Evolutionary conservation across 1,140 invertebrate species (phyloP), one percentile per base, ranked within the genome.

Genomic region (Drosophila ercepeae): DNA sequence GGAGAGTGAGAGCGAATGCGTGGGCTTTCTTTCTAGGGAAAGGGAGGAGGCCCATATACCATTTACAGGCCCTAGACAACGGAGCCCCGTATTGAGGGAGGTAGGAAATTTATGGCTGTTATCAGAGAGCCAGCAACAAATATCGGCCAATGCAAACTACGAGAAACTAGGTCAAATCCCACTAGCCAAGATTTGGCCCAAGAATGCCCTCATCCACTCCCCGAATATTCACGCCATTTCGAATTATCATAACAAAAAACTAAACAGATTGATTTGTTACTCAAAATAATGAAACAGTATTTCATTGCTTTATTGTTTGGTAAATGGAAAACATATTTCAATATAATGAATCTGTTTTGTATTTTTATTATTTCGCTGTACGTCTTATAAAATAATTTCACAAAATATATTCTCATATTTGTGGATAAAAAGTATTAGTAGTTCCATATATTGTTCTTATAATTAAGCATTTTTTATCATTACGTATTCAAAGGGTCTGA

Each of bases 61-160:
- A 52, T 46, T 52, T 52, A 19, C 25, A 27, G 69, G 67, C 81
- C 81, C 81, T 86, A 86, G 72, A 81, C 82, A 88, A 86, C 76
- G 45, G 76, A 81, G 55, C 73, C 64, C 25, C 65, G 73, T 50
- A 72, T 86, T 86, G 81, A 88, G 81, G 78, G 82, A 81, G 81
- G 81, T 86, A 88, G 82, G 82, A 88, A 86, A 86, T 86, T 86
- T 86, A 81, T 88, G 19, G 81, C 52, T 74, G 72, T 88, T 86
- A 88, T 86, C 81, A 81, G 73, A 72, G 70, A 63, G 55, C 52
- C 69, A 67, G 45, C 59, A 13, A 34, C 55, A 54, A 52, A 84
- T 39, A 64, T 78, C 70, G 79, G 65, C 55, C 68, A 73, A 73
- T 52, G 52, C 53, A 36, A 82, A 65, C 57, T 18, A 58, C 6